Evolutionary conservation across 1,140 invertebrate genomes (phyloP).

Genomic region (Nylanderia fulva): DNA sequence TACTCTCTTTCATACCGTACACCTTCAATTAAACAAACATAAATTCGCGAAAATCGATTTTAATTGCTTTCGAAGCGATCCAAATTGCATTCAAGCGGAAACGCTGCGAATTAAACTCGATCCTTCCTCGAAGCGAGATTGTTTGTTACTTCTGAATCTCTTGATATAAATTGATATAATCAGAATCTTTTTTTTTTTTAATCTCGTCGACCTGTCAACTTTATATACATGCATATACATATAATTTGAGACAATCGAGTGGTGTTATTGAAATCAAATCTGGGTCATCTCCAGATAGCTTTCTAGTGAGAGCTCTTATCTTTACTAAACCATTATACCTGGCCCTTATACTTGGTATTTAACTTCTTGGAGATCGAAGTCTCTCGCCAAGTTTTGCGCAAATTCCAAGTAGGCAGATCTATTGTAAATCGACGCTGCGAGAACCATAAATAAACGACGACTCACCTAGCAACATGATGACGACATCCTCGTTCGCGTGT

Average conservation of each 20-base stretch:
- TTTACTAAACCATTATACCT: background rate
- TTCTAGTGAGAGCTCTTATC: slow-evolving; percentile 24
- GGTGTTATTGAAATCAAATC: slow-evolving; percentile 24
- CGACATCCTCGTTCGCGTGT: slow-evolving; percentile 94
- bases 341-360: slow-evolving; percentile 18
- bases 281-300: background rate
- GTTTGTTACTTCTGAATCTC: slow-evolving; percentile 21
- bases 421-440: slow-evolving; percentile 2
- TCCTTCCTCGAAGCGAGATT: background rate
- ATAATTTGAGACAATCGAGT: background rate
- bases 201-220: no score
- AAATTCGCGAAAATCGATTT: background rate
- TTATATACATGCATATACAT: background rate
- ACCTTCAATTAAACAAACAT: background rate
- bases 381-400: background rate
- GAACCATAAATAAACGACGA: slow-evolving; percentile 46
- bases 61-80: slow-evolving; percentile 17
- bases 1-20: background rate
- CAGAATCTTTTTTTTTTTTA: no score
- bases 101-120: slow-evolving; percentile 7
- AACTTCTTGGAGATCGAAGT: background rate
- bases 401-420: slow-evolving; percentile 22
- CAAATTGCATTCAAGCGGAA: slow-evolving; percentile 18
- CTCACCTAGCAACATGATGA: slow-evolving; percentile 95
- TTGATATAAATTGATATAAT: slow-evolving; percentile 8